Percentiles rank a stretch among this genome's conserved stretches.
Conservation (phyloP, 2,888 invertebrate genomes). For the Monoplex corrugatus region DNA sequence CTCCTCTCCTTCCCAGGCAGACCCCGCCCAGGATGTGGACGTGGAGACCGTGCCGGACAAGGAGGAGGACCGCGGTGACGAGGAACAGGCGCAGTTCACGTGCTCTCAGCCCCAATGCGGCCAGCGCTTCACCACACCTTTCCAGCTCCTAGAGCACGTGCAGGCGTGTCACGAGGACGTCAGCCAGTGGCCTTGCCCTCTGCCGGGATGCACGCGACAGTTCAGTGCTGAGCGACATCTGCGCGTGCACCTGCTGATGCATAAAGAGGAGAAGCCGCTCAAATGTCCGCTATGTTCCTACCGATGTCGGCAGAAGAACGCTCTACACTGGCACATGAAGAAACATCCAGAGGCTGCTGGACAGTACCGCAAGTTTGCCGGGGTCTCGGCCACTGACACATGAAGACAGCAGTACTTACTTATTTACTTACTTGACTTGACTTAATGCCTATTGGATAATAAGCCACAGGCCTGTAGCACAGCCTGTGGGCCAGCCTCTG, state of each 20-base stretch:
- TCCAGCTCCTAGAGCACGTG: conserved; percentile 71
- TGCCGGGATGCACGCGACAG: conserved; percentile 66
- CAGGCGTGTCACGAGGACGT: conserved; percentile 68
- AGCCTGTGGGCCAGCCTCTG: no score
- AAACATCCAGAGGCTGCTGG: conserved; percentile 74
- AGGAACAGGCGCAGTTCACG: conserved; percentile 61
- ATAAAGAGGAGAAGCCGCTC: conserved; percentile 74
- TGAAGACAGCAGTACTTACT: background rate
- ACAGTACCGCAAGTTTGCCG: conserved; percentile 59
- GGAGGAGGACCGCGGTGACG: conserved; percentile 45
- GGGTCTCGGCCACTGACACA: background rate
- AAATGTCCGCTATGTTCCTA: conserved; percentile 75
- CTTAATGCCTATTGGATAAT: no score
- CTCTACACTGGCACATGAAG: conserved; percentile 76
- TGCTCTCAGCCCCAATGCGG: conserved; percentile 68
- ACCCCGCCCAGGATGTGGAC: conserved; percentile 9
- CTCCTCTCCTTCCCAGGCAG: background rate
- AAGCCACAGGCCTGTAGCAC: no score
- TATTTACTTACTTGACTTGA: no score
- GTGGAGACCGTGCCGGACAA: conserved; percentile 9
- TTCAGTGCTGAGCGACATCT: conserved; percentile 69
- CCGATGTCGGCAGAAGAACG: conserved; percentile 74
- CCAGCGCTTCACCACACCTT: conserved; percentile 66
- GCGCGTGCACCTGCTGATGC: conserved; percentile 71
- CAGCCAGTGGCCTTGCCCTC: conserved; percentile 51